A percentile compares a stretch with the other conserved stretches of the same genome.
Conservation (phyloP, 2,888 invertebrate genomes). For the Chymomyza fuscimana region DNA sequence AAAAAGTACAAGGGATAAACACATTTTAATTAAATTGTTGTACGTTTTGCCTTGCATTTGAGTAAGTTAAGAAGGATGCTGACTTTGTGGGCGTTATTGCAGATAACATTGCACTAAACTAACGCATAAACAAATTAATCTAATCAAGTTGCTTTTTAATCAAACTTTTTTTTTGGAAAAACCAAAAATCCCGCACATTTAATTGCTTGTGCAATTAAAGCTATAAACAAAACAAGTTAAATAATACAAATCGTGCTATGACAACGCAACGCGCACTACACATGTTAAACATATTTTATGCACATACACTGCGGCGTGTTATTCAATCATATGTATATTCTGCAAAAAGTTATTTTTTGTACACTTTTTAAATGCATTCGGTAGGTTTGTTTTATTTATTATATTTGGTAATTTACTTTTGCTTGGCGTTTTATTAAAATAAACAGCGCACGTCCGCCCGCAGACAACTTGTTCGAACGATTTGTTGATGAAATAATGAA, state of each 20-base stretch:
- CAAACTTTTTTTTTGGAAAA: too few species aligned
- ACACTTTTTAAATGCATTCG: not conserved
- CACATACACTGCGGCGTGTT: conserved; percentile 6
- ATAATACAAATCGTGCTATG: not conserved
- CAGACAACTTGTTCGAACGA: conserved; percentile 67
- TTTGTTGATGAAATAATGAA: conserved; percentile 42
- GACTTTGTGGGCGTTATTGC: conserved; percentile 17
- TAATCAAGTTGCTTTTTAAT: too few species aligned
- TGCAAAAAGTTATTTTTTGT: not conserved
- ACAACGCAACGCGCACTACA: too few species aligned
- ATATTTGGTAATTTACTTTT: conserved; percentile 47
- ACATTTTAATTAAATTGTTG: too few species aligned
- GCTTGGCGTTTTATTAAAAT: conserved; percentile 26
- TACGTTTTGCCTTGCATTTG: not conserved
- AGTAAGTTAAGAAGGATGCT: too few species aligned
- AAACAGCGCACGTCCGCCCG: conserved; percentile 54
- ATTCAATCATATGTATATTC: conserved; percentile 12
- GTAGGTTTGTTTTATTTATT: not conserved
- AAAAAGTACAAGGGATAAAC: too few species aligned
- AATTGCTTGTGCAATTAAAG: too few species aligned
- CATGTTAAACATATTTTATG: not conserved
- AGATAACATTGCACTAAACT: conserved; percentile 11
- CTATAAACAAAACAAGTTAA: not conserved
- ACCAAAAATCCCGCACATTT: too few species aligned
- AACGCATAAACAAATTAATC: conserved; percentile 14